Base-by-base conservation (phyloP, 2,113 vertebrate species). In the Dromas ardeola region DNA sequence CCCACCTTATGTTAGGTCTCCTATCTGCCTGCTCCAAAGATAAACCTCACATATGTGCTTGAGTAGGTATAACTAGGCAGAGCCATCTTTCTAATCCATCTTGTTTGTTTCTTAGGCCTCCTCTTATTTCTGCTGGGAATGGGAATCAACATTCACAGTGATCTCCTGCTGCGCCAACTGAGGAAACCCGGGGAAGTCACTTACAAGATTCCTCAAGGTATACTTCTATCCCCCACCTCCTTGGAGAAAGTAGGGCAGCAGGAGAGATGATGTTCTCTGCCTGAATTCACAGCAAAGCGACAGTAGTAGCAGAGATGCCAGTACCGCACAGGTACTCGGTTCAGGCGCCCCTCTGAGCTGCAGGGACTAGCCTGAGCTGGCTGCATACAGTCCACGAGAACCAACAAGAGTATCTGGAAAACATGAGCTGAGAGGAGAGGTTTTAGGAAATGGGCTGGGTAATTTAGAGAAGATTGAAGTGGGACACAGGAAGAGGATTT, bases 91-190 rank as follows among this genome's bases (percentile, higher is more conserved):
- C n/a, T 84, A 47, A 93, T 47, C 15, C 16, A 36, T 53, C n/a
- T 89, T 63, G 12, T 80, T 94, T 85, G 59, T 93, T 94, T 45
- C 80, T 80, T 81, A 99, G 99, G 99, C 84, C 12, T 98, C 34
- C n/a, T 98, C 29, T 53, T 99, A 67, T 99, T 99, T 95, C 58
- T 98, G 42, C 66, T 98, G 50, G 99, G 99, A 59, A 98, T 99
- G 98, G 98, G 95, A 87, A 98, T 99, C 95, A 99, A 99, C 97
- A 98, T 99, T 95, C 99, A 99, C 91, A 99, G 99, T 21, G 99
- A 99, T 81, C 72, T 98, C 38, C 94, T 99, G 86, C 96, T 99
- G 85, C 98, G 98, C 26, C 97, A 95, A 88, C 98, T 99, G 86
- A 98, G 99, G 72, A 99, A 98, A 95, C 99, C 99, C 0, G 99